A percentile compares a stretch with the other conserved stretches of the same genome.
These are phyloP conservation scores for Dynastes grantii DNA, from an alignment of 2,888 invertebrate genomes.

Conservation along the genomic window DNA sequence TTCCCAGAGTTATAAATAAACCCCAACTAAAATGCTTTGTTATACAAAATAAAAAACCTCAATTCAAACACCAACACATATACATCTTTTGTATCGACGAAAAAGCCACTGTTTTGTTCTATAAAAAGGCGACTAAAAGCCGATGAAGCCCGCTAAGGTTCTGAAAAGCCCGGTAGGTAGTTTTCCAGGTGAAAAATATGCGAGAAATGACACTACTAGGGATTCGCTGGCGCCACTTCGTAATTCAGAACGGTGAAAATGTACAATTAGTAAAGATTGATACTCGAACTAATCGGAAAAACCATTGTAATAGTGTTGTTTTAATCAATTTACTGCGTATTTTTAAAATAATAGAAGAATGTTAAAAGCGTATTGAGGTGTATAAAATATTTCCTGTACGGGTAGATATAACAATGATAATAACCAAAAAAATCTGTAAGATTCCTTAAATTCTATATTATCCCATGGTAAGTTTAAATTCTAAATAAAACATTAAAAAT, in stretches of 20 bases:
- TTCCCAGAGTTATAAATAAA: too few relatives aligned
- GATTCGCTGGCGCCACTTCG: constrained; percentile 14
- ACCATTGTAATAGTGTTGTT: not conserved
- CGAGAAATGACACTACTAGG: constrained; percentile 20
- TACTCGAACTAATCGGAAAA: not conserved
- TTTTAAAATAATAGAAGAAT: not conserved
- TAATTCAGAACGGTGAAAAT: constrained; percentile 20
- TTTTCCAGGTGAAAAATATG: constrained; percentile 46
- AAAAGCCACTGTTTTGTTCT: not conserved
- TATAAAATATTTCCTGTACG: not conserved
- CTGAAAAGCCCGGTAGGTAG: constrained; percentile 18
- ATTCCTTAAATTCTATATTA: too few relatives aligned
- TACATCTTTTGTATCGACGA: constrained; percentile 7
- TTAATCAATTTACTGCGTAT: not conserved
- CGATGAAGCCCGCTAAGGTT: constrained; percentile 23
- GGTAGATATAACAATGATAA: too few relatives aligned
- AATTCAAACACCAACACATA: too few relatives aligned
- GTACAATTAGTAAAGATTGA: constrained; percentile 36
- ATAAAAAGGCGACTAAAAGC: not conserved
- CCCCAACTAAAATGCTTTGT: not conserved
- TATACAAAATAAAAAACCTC: not conserved
- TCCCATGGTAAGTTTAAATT: too few relatives aligned
- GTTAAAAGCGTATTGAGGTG: not conserved
- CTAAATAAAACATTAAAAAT: too few relatives aligned
- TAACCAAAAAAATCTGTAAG: too few relatives aligned